Base-by-base conservation (phyloP, 2,888 invertebrate species). In the Thereva nobilitata region DNA sequence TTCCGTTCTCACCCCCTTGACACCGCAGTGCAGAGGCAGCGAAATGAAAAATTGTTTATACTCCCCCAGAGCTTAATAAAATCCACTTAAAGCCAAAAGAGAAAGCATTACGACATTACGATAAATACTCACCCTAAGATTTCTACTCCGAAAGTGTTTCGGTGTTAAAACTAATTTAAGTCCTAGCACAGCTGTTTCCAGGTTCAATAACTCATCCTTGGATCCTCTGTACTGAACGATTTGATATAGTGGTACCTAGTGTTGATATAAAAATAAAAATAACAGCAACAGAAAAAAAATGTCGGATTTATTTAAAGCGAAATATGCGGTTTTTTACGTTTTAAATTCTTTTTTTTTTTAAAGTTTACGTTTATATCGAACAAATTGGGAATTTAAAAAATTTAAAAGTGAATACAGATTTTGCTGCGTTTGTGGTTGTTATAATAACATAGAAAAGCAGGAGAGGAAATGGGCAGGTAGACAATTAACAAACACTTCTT, bases 131-230 rank as follows among this genome's bases (percentile, higher is more conserved):
- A 71, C 71, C 69, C 52, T 68, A 44, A 71, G 57, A 64, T 69
- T 67, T 44, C 65, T 68, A 59, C 63, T 68, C 38, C 69, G 69
- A 66, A 71, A 71, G 65, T 70, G 68, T 64, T 71, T 71, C 45
- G 70, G 67, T 56, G 68, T 68, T 64, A 71, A 66, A 52, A 70
- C 70, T 64, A 71, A 64, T 69, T 69, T 71, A 42, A 70, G 65
- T 45, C 69, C 69, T 61, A 71, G 37, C 23, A 53, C 49, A 44
- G 67, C 56, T 59, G 67, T 64, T 56, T 64, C 63, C 8, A 49
- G 47, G 41, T 57, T 57, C 49, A 57, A 57, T 52, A 67, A 55
- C 4, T 68, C 64, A 59, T 69, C 64, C 41, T 59, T 67, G 6
- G 57, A 45, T 12, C 35, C 12, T 52, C 63, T 53, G 38, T 68